Conservation (phyloP, 2,797 vertebrate genomes). For the Austrolebias charrua region DNA sequence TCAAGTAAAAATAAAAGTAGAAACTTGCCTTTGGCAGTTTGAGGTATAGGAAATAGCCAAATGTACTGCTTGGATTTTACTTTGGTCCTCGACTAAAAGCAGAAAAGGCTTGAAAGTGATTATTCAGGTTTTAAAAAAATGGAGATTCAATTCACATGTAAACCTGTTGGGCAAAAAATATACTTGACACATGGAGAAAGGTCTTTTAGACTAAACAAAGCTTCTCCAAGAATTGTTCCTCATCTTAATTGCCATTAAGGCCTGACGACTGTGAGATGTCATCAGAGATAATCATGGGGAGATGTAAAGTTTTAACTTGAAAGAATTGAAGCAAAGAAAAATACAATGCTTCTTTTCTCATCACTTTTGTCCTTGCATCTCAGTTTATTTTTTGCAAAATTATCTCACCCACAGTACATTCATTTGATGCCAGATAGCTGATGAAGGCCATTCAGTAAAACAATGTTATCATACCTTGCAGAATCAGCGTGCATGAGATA, state of each 20-base stretch:
- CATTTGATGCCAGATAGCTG: slow-evolving; percentile 11
- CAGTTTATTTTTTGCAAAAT: slow-evolving; percentile 4
- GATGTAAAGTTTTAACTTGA: too few species aligned
- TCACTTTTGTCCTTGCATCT: neutral
- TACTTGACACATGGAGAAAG: too few species aligned
- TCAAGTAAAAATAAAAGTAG: slow-evolving; percentile 21
- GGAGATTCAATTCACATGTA: slow-evolving; percentile 2
- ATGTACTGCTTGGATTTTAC: slow-evolving; percentile 4
- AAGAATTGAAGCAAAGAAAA: neutral
- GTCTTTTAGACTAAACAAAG: too few species aligned
- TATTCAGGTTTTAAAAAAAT: neutral
- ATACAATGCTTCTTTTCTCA: neutral
- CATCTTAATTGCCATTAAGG: too few species aligned
- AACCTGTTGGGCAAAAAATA: neutral
- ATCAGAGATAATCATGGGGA: too few species aligned
- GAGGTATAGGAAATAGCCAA: slow-evolving; percentile 7
- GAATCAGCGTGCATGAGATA: slow-evolving; percentile 27
- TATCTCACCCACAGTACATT: slow-evolving; percentile 25
- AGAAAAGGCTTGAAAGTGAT: neutral
- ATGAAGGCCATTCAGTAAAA: slow-evolving; percentile 39
- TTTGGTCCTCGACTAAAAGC: neutral
- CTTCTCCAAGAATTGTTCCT: too few species aligned
- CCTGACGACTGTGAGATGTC: too few species aligned
- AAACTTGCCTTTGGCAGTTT: slow-evolving; percentile 19
- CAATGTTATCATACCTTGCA: slow-evolving; percentile 7